Evolutionary conservation across 2,888 invertebrate genomes (phyloP), one percentile per base, ranked within the genome.

Genomic region (Phyto melanocephala): DNA sequence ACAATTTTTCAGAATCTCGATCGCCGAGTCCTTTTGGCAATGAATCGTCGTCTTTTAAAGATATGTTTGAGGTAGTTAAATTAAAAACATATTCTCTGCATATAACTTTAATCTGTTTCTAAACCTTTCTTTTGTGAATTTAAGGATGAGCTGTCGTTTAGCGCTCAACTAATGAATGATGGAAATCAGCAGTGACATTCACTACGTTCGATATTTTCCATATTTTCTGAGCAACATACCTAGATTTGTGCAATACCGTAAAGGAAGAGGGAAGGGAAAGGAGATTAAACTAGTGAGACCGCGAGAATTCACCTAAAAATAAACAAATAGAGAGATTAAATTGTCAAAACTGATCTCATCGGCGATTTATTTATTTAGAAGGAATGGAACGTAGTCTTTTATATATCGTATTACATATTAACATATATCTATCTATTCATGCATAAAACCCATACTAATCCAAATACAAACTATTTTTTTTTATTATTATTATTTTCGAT

Each of bases 21-120:
- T 92, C 92, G 67, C 95, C 95, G 28, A 93, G 95, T 84, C 95
- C 95, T 83, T 93, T 95, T 67, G 95, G 95, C 89, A 95, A 95
- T 89, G 95, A 82, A 67, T 75, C 95, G 93, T 95, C 95, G 89
- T 95, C 95, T 13, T 92, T 95, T 84, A 95, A 95, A 87, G 95
- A 95, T 86, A 94, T 94, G 86, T 93, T 94, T 74, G 95, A 95
- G 85, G 87, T 88, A 83, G 83, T 71, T 65, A 8, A 50, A 1
- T 60, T 40, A 50, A 10, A 5, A 28, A 5, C 3, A 28, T 28
- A 28, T 5, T 28, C 4, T 28, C 6, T 28, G 3, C 6, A 28
- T 5, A 28, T 28, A 28, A 28, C 4, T n/a, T 28, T 28, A 28
- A 5, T 28, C 6, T 28, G 3, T 28, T 28, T 28, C 3, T 37